Evolutionary conservation across 2,797 vertebrate genomes (phyloP), one percentile per base, ranked within the genome.

Genomic region (Enteromius afrohamiltoni): DNA sequence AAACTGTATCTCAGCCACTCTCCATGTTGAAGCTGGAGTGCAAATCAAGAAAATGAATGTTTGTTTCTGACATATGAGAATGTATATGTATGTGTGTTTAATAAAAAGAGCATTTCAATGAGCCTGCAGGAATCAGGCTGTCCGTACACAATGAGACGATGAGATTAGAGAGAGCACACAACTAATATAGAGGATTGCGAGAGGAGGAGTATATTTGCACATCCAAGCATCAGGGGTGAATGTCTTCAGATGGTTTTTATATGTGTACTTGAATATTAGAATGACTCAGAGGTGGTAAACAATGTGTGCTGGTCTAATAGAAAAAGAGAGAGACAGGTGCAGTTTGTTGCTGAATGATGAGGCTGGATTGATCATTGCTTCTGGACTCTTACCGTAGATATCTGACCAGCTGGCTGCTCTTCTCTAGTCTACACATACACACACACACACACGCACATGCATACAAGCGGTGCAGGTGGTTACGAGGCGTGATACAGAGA

Each of bases 391-490:
- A 86, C 87, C 79, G n/a, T 62, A 86, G 87, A 85, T 90, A 85
- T 85, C 84, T 83, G 60, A 81, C 29, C 76, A 86, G 55, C 77
- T 86, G 87, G 80, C 84, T 58, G 60, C 62, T 79, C 49, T 65
- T 69, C 62, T 55, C 53, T 26, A 34, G 60, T 84, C 84, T 80
- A 37, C 65, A 60, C 85, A 29, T 23, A 83, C 23, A 74, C 79
- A 75, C 79, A 88, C 84, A 73, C 85, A 86, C 82, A n/a, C n/a
- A n/a, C n/a, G n/a, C n/a, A n/a, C n/a, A n/a, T n/a, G n/a, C n/a
- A n/a, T n/a, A 67, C 49, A 77, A 85, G 84, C 83, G 26, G 87
- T 91, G 87, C 89, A 92, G 90, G 91, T 92, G 93, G 92, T 88
- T 86, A 83, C 88, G 90, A 89, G 91, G 89, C 85, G 77, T 88